A percentile compares a stretch with the other conserved stretches of the same genome.
Evolutionary conservation across 2,797 vertebrate genomes (phyloP).

Genomic region (Sarcophilus harrisii): DNA sequence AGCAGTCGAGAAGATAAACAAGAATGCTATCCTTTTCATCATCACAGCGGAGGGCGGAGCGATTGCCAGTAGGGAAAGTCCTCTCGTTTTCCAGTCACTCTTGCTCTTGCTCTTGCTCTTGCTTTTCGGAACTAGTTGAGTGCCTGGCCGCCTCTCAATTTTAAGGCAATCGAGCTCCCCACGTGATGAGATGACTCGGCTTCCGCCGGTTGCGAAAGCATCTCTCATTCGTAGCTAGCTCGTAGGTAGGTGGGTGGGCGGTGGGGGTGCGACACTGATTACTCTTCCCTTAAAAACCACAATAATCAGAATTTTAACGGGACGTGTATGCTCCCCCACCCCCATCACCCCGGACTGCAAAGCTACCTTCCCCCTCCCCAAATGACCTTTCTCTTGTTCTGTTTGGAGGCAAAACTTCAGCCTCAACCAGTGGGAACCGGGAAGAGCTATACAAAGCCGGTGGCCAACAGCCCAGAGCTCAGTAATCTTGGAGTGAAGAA

Average conservation of each 20-base stretch:
- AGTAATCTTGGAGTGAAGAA: neutral
- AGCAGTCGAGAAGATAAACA: constrained; percentile 57
- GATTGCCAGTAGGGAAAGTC: neutral
- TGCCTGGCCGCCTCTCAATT: neutral
- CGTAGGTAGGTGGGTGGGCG: neutral
- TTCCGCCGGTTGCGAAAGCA: neutral
- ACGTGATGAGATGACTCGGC: constrained; percentile 58
- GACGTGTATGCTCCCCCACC: too few relatives aligned
- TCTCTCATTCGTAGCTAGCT: neutral
- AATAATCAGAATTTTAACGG: neutral
- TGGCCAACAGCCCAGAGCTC: neutral
- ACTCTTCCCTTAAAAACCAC: neutral
- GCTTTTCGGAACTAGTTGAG: neutral
- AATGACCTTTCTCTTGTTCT: neutral
- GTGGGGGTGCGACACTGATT: neutral
- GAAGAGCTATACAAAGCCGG: neutral
- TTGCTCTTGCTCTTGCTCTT: neutral
- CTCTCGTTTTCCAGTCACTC: neutral
- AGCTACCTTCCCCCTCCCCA: neutral
- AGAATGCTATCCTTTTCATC: constrained; percentile 33
- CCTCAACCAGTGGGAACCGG: neutral
- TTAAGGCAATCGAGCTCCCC: neutral
- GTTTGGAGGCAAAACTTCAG: neutral
- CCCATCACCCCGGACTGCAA: neutral
- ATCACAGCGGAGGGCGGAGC: constrained; percentile 43